These are phyloP conservation scores for Pristionchus entomophagus DNA, from an alignment of 2,888 invertebrate genomes.

Conservation along the genomic window DNA sequence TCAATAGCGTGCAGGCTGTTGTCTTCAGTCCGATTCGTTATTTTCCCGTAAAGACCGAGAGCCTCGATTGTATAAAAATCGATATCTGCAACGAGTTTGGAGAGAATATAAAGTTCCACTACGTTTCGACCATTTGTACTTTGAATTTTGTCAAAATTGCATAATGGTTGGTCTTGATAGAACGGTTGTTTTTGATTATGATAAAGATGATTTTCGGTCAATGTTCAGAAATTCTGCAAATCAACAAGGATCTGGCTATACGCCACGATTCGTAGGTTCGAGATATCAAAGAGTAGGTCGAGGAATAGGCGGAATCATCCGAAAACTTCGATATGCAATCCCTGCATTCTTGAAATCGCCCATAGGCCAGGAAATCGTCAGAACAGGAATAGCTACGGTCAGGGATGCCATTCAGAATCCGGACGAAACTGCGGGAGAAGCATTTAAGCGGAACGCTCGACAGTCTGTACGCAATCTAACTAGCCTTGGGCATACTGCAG, in stretches of 20 bases:
- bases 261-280: not conserved
- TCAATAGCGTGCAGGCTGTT: not conserved
- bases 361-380: conserved; percentile 6
- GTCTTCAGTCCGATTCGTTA: conserved; percentile 18
- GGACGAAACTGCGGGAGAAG: not conserved
- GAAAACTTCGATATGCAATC: not conserved
- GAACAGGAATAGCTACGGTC: not conserved
- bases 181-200: not conserved
- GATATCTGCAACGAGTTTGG: no score
- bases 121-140: not conserved
- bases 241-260: not conserved
- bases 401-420: not conserved
- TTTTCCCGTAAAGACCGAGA: not conserved
- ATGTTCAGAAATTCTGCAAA: not conserved
- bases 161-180: not conserved
- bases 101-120: not conserved
- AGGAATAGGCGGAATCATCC: not conserved
- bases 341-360: conserved; percentile 9
- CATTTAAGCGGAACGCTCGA: not conserved
- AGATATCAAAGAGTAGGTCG: conserved; percentile 9
- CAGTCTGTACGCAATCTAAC: conserved; percentile 2
- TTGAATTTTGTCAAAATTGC: not conserved
- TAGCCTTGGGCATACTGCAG: not conserved
- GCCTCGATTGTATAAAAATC: not conserved
- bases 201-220: not conserved